Percentiles rank a stretch among this genome's conserved stretches.
Conservation (phyloP, 2,113 vertebrate genomes). For the Athene noctua region DNA sequence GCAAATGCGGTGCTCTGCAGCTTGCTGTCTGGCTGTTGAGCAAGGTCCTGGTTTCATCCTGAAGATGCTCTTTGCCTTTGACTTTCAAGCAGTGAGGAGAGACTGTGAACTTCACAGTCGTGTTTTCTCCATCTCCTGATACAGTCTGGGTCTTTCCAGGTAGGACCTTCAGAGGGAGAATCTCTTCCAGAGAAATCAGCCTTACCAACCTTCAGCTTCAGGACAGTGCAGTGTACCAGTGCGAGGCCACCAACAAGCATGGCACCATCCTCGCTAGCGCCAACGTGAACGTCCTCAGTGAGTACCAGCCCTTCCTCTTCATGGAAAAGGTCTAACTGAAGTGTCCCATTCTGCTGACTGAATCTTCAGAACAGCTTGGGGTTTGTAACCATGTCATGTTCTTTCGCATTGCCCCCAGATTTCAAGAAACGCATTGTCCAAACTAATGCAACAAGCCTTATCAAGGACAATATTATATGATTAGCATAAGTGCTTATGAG, state of each 20-base stretch:
- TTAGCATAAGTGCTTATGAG: background rate
- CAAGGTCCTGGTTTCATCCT: background rate
- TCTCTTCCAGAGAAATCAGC: conserved; percentile 76
- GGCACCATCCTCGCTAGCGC: conserved; percentile 88
- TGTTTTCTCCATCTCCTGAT: background rate
- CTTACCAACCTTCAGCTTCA: conserved; percentile 80
- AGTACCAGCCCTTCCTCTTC: background rate
- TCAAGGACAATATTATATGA: accelerated
- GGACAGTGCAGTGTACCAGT: conserved; percentile 92
- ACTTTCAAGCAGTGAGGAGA: background rate
- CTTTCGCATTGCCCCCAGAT: background rate
- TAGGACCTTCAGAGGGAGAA: conserved; percentile 53
- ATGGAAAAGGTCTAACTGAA: accelerated
- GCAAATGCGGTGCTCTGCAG: background rate
- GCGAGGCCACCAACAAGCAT: conserved; percentile 88
- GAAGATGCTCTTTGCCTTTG: background rate
- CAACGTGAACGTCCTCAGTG: conserved; percentile 90
- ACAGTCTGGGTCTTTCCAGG: conserved; percentile 18
- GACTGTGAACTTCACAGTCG: no score
- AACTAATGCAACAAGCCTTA: background rate
- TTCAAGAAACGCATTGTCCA: background rate
- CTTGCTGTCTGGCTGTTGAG: no score
- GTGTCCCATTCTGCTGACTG: background rate
- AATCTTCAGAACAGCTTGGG: background rate
- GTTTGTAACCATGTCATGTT: background rate